Evolutionary conservation across 2,113 vertebrate species (phyloP).

Genomic region (Alces alces): DNA sequence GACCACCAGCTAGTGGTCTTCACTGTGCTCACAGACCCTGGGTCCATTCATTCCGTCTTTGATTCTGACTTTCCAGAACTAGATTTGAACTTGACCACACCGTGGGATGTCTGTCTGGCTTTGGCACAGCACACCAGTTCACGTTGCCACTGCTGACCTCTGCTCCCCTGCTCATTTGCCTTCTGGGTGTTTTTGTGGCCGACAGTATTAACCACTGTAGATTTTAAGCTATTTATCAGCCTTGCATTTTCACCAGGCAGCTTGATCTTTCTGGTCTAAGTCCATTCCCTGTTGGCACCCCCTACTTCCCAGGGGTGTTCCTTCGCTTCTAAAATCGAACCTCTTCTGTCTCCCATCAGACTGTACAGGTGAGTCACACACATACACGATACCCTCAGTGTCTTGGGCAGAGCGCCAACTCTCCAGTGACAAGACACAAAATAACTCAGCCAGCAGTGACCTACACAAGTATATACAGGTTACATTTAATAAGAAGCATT

Average conservation of each 20-base stretch:
- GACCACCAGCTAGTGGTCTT: neutral
- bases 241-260: rapidly evolving
- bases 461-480: too few relatives aligned
- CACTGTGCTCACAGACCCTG: neutral
- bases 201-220: neutral
- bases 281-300: rapidly evolving
- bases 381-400: neutral
- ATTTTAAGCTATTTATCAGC: rapidly evolving
- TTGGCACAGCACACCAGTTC: neutral
- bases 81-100: neutral
- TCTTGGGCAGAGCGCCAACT: neutral
- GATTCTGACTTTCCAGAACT: neutral
- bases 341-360: neutral
- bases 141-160: neutral
- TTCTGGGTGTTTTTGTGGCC: neutral
- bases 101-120: neutral
- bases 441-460: neutral
- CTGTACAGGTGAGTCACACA: neutral
- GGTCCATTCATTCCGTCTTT: neutral
- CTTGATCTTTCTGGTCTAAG: neutral
- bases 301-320: neutral
- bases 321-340: rapidly evolving
- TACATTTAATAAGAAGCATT: neutral
- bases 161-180: neutral
- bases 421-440: neutral